A percentile compares a stretch with the other conserved stretches of the same genome.
Conservation (phyloP, 2,797 vertebrate species). For the Gymnoscopelus braueri region DNA sequence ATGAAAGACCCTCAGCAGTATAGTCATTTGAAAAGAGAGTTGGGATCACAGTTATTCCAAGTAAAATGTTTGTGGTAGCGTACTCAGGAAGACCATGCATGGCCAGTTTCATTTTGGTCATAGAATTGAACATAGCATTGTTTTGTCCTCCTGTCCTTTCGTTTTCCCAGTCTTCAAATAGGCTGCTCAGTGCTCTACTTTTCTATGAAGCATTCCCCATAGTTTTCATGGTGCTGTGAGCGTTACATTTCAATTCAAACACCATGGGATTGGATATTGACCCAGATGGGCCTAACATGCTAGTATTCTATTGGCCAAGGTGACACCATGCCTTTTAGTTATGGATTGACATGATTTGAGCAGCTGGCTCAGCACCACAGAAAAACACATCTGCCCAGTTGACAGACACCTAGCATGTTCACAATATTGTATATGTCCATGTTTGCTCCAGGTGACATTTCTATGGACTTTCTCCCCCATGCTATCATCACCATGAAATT, state of each 20-base stretch:
- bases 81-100: not conserved
- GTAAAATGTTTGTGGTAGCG: not conserved
- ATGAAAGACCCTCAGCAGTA: not conserved
- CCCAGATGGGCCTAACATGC: conserved; percentile 35
- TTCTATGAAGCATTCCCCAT: conserved; percentile 16
- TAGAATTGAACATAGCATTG: conserved; percentile 29
- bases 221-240: conserved; percentile 29
- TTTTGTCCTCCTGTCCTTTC: conserved; percentile 37
- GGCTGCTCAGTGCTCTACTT: not conserved
- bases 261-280: conserved; percentile 30
- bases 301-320: conserved; percentile 30
- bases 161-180: conserved; percentile 15
- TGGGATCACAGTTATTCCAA: conserved; percentile 18
- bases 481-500: conserved; percentile 21
- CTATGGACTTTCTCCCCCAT: not conserved
- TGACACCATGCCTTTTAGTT: conserved; percentile 37
- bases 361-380: conserved; percentile 22
- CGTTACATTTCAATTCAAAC: conserved; percentile 37
- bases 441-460: not conserved
- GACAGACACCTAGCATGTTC: conserved; percentile 5
- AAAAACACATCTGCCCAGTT: not conserved
- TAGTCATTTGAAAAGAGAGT: conserved; percentile 23
- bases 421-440: conserved; percentile 2
- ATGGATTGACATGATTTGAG: conserved; percentile 28
- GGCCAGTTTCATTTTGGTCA: conserved; percentile 27